These are phyloP conservation scores for Opisthocomus hoazin DNA, from an alignment of 2,113 vertebrate species.

Conservation along the genomic window DNA sequence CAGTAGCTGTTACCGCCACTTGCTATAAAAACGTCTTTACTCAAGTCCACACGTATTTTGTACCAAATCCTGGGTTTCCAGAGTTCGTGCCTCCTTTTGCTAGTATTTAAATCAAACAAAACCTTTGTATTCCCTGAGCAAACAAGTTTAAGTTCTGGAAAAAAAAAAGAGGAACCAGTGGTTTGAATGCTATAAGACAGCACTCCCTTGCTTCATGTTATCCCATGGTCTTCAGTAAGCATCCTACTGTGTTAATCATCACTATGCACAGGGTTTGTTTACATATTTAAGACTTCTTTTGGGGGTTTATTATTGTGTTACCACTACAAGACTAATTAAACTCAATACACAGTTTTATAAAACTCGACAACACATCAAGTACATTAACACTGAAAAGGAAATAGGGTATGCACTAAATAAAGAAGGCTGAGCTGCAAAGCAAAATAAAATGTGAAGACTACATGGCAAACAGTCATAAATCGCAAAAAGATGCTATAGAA, in stretches of 20 bases:
- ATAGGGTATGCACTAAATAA: background rate
- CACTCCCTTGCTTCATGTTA: background rate
- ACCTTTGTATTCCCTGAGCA: background rate
- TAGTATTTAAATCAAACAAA: background rate
- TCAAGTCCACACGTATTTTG: background rate
- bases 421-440: background rate
- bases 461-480: background rate
- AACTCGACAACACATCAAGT: background rate
- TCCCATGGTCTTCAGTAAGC: background rate
- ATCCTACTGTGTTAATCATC: background rate
- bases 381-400: background rate
- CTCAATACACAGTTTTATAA: background rate
- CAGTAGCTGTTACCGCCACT: background rate
- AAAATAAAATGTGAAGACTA: background rate
- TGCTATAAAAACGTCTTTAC: background rate
- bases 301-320: background rate
- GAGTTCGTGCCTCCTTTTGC: background rate
- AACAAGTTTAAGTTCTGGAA: background rate
- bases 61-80: background rate
- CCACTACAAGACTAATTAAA: background rate
- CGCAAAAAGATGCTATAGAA: background rate
- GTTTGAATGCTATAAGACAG: background rate
- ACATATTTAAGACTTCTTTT: background rate
- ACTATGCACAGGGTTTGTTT: background rate
- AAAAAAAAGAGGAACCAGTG: fast-evolving